A percentile compares a stretch with the other conserved stretches of the same genome.
These are phyloP conservation scores for Poecilia gillii DNA, from an alignment of 2,797 vertebrate genomes.

Conservation along the genomic window DNA sequence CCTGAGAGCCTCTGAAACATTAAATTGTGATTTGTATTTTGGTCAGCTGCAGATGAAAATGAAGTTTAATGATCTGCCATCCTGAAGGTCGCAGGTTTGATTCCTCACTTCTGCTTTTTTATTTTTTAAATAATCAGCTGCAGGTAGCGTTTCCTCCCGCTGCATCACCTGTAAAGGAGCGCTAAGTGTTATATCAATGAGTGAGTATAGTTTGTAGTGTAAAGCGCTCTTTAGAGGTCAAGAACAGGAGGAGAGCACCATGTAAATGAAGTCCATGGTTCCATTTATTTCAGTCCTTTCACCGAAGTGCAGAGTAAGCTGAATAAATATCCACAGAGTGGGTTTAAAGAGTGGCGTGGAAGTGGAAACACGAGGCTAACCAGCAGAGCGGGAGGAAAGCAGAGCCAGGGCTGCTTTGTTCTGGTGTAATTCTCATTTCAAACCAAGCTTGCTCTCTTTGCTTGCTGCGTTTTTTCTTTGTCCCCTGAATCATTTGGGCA, in stretches of 20 bases:
- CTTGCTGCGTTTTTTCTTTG: constrained; percentile 54
- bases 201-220: neutral
- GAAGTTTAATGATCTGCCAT: neutral
- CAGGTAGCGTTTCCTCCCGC: neutral
- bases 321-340: constrained; percentile 13
- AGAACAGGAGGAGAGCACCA: neutral
- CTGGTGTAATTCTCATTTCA: constrained; percentile 61
- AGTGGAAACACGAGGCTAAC: constrained; percentile 43
- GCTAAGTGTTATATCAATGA: neutral
- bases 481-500: constrained; percentile 36
- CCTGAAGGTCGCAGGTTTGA: neutral
- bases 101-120: neutral
- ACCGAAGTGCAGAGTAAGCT: neutral
- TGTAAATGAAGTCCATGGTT: neutral
- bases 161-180: neutral
- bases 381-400: constrained; percentile 38
- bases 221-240: neutral
- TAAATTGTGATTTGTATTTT: neutral
- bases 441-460: constrained; percentile 37
- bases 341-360: constrained; percentile 21
- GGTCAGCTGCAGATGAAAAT: neutral
- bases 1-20: neutral
- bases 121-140: neutral
- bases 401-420: constrained; percentile 56
- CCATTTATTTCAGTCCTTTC: neutral